phyloP scores from a whole-genome alignment of 2,113 vertebrate species.

The Lonchura striata region DNA sequence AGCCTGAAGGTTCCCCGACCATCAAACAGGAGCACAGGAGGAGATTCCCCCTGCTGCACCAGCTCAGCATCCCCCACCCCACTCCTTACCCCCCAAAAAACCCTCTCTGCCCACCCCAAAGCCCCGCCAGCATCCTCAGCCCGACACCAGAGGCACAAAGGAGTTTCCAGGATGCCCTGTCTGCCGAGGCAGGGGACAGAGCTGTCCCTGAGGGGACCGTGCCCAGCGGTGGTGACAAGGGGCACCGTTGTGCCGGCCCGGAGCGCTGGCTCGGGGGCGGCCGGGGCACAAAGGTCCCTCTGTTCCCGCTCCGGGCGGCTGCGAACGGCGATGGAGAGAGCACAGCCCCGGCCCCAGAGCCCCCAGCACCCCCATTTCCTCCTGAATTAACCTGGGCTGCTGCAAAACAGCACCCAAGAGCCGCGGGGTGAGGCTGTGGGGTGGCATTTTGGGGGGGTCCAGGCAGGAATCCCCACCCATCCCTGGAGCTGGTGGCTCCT shows the following conservation, averaged over 20 bases:
- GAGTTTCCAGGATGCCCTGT: not conserved
- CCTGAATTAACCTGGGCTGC: fast-evolving
- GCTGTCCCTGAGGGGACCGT: not conserved
- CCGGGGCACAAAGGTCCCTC: conserved; percentile 21
- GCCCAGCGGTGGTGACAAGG: conserved; percentile 6
- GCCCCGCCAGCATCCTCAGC: not conserved
- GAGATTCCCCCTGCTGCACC: fast-evolving
- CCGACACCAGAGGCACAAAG: not conserved
- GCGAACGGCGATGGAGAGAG: not conserved
- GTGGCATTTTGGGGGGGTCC: not conserved
- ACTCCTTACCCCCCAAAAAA: fast-evolving
- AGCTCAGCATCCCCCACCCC: not conserved
- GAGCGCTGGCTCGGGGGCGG: not conserved
- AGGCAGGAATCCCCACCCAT: not conserved
- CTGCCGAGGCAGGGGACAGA: not conserved
- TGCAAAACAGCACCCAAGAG: not conserved
- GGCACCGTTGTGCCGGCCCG: not conserved
- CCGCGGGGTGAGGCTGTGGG: fast-evolving
- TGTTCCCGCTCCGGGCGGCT: not conserved
- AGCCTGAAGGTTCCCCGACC: not conserved
- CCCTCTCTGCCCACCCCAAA: not conserved
- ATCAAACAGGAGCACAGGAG: not conserved
- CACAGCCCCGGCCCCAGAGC: not conserved
- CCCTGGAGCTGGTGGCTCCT: not conserved
- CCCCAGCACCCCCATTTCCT: fast-evolving